Evolutionary conservation across 2,797 vertebrate genomes (phyloP).

Genomic region (Limnodromus scolopaceus): DNA sequence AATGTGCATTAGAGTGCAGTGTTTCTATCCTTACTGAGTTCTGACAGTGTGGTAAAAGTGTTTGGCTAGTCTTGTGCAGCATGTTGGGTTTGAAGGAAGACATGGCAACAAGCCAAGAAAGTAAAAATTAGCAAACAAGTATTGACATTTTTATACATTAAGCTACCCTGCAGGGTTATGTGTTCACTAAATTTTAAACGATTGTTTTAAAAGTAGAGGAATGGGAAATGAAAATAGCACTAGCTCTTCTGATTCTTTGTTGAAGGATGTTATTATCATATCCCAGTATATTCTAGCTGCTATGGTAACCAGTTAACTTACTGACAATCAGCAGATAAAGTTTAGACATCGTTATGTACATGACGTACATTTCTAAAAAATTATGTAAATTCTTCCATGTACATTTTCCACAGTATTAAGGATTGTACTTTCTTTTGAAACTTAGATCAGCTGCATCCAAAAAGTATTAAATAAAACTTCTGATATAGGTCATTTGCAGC

Average conservation of each 20-base stretch:
- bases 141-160: constrained; percentile 33
- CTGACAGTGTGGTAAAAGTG: background rate
- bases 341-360: constrained; percentile 75
- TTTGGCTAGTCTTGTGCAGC: constrained; percentile 24
- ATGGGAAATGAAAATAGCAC: constrained; percentile 61
- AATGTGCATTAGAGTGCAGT: constrained; percentile 5
- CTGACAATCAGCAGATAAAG: constrained; percentile 63
- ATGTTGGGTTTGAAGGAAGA: constrained; percentile 73
- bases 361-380: constrained; percentile 76
- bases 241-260: constrained; percentile 60
- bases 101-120: constrained; percentile 72
- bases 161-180: constrained; percentile 68
- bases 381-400: constrained; percentile 76
- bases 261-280: constrained; percentile 30
- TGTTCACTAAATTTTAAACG: constrained; percentile 55
- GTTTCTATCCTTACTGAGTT: constrained; percentile 29
- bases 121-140: constrained; percentile 64
- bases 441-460: constrained; percentile 78
- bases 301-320: constrained; percentile 68
- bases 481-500: constrained; percentile 80
- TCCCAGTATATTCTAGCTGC: constrained; percentile 65
- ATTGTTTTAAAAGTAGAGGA: constrained; percentile 61
- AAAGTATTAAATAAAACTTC: constrained; percentile 75
- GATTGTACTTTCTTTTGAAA: constrained; percentile 73
- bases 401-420: constrained; percentile 74